Conservation (phyloP, 2,797 vertebrate species). For the Ceryle rudis region DNA sequence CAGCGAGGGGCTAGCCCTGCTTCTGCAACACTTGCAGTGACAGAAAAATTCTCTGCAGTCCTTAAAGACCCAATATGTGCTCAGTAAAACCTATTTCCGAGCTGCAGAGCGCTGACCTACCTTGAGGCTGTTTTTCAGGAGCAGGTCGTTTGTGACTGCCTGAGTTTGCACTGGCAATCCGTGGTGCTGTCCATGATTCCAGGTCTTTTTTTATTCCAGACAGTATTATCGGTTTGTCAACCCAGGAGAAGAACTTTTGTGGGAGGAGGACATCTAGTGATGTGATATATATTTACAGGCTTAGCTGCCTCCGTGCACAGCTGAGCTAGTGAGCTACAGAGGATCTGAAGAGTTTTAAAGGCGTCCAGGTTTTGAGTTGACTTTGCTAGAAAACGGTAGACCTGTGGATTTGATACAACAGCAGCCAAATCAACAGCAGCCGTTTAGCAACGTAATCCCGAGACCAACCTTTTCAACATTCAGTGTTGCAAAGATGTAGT, state of each 20-base stretch:
- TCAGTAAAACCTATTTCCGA: not conserved
- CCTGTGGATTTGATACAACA: not conserved
- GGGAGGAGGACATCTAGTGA: constrained; percentile 71
- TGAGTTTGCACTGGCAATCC: not conserved
- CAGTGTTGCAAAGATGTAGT: not conserved
- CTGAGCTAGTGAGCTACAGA: not conserved
- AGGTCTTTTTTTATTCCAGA: not conserved
- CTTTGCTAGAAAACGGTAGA: not conserved
- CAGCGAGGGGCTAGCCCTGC: not conserved
- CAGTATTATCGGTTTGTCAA: not conserved
- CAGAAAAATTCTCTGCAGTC: not conserved
- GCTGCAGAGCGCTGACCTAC: not conserved
- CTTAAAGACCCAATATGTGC: not conserved
- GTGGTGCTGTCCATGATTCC: not conserved
- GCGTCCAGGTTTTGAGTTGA: not conserved
- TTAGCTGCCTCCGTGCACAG: not conserved
- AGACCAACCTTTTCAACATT: not conserved
- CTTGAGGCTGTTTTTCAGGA: not conserved
- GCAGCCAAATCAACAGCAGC: not conserved
- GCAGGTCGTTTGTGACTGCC: not conserved
- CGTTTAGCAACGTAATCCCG: not conserved
- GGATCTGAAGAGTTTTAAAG: not conserved
- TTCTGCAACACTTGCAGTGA: not conserved
- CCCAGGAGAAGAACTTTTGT: constrained; percentile 34
- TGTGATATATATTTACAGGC: constrained; percentile 24